phyloP scores from a whole-genome alignment of 2,888 invertebrate species.

The Drosophila limbata region DNA sequence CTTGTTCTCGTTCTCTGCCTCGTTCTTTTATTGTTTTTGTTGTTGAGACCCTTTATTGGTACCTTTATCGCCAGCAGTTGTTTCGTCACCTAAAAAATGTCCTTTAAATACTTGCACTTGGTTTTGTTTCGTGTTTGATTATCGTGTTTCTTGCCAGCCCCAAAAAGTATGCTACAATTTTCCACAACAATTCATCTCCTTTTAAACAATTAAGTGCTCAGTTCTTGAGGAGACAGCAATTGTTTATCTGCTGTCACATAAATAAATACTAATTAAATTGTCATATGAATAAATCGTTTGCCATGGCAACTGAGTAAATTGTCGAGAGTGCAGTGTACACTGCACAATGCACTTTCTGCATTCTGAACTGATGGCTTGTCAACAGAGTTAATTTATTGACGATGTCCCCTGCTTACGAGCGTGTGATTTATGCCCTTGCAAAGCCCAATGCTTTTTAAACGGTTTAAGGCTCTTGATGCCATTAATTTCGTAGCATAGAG shows the following conservation, averaged over 20 bases:
- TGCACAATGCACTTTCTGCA: conserved; percentile 10
- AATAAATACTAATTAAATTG: conserved; percentile 44
- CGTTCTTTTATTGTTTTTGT: conserved; percentile 8
- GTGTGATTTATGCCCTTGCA: conserved; percentile 60
- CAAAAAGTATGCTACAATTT: conserved; percentile 4
- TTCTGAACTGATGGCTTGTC: conserved; percentile 41
- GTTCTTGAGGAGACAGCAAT: background rate
- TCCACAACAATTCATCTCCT: too few relatives aligned
- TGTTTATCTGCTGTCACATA: conserved; percentile 20
- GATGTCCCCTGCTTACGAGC: conserved; percentile 32
- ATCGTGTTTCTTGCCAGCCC: conserved; percentile 18
- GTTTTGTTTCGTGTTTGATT: conserved; percentile 36
- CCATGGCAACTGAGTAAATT: conserved; percentile 8
- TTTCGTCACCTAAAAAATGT: conserved; percentile 51
- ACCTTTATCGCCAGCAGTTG: conserved; percentile 55
- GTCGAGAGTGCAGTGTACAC: background rate
- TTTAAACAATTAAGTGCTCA: background rate
- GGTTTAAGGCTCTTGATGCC: conserved; percentile 14
- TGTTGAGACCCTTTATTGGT: conserved; percentile 35
- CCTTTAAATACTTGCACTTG: conserved; percentile 32
- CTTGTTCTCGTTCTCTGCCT: conserved; percentile 1
- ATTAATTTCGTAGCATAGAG: conserved; percentile 32
- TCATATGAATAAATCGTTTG: conserved; percentile 28
- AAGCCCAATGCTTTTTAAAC: background rate
- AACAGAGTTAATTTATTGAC: conserved; percentile 68